Percentiles rank a stretch among this genome's conserved stretches.
Evolutionary conservation across 1,140 invertebrate species (phyloP).

Genomic region (Macrobrachium nipponense): DNA sequence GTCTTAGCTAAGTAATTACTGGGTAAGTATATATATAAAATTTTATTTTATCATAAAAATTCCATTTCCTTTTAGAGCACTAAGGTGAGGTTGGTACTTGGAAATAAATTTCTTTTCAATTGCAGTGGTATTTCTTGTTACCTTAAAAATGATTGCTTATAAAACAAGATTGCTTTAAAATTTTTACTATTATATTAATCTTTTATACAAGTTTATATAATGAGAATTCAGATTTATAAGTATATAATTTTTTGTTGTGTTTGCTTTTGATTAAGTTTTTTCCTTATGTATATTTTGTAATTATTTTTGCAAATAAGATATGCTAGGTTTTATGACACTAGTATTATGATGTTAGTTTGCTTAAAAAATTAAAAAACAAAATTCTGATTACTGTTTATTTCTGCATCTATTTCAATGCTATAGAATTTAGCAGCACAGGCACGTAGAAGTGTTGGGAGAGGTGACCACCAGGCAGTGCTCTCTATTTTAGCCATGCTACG

Average conservation of each 20-base stretch:
- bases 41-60: background rate
- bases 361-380: slow-evolving; percentile 1
- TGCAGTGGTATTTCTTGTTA: too few species aligned
- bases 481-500: slow-evolving; percentile 89
- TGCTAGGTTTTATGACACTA: background rate
- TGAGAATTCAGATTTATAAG: background rate
- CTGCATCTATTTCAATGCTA: slow-evolving; percentile 65
- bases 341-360: background rate
- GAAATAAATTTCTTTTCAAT: too few species aligned
- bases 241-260: background rate
- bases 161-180: too few species aligned
- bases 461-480: slow-evolving; percentile 86
- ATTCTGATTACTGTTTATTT: slow-evolving; percentile 23
- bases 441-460: slow-evolving; percentile 81
- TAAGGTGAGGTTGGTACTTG: too few species aligned
- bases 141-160: too few species aligned
- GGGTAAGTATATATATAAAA: background rate
- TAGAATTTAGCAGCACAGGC: slow-evolving; percentile 81
- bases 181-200: too few species aligned
- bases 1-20: background rate
- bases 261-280: background rate
- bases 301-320: background rate
- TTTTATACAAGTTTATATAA: background rate
- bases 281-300: background rate
- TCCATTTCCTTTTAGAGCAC: background rate